phyloP scores from a whole-genome alignment of 92 coral and sea anemone species.

The Micromussa lordhowensis region DNA sequence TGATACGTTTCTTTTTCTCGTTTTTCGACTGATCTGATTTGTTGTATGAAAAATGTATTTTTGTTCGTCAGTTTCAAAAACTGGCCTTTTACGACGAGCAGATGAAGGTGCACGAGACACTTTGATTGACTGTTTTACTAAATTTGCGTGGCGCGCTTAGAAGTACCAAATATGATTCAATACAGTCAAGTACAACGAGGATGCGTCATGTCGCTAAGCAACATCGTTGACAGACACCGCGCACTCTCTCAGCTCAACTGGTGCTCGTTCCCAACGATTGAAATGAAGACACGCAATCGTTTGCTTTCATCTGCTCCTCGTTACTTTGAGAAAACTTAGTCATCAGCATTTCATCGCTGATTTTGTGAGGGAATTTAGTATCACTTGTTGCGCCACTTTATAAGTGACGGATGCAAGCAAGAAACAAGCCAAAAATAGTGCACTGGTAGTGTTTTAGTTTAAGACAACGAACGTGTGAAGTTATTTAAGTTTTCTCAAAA shows the following conservation, averaged over 20 bases:
- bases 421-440: slow-evolving; percentile 26
- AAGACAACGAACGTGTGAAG: slow-evolving; percentile 52
- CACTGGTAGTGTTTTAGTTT: slow-evolving; percentile 45
- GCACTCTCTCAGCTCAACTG: neutral
- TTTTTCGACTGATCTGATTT: neutral
- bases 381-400: slow-evolving; percentile 46
- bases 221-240: neutral
- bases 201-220: neutral
- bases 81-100: slow-evolving; percentile 64
- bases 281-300: no score
- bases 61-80: slow-evolving; percentile 87
- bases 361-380: slow-evolving; percentile 68
- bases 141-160: neutral
- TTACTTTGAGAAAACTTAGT: slow-evolving; percentile 87
- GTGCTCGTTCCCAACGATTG: neutral
- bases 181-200: neutral
- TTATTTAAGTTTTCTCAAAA: slow-evolving; percentile 96
- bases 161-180: no score
- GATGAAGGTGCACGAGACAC: slow-evolving; percentile 14
- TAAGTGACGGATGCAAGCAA: slow-evolving; percentile 19
- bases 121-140: neutral
- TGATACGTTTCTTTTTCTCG: slow-evolving; percentile 10
- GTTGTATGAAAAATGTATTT: slow-evolving; percentile 25
- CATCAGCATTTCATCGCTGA: slow-evolving; percentile 40
- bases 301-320: slow-evolving; percentile 31